Evolutionary conservation across 2,797 vertebrate species (phyloP).

Genomic region (Cryptoblepharus egeriae): DNA sequence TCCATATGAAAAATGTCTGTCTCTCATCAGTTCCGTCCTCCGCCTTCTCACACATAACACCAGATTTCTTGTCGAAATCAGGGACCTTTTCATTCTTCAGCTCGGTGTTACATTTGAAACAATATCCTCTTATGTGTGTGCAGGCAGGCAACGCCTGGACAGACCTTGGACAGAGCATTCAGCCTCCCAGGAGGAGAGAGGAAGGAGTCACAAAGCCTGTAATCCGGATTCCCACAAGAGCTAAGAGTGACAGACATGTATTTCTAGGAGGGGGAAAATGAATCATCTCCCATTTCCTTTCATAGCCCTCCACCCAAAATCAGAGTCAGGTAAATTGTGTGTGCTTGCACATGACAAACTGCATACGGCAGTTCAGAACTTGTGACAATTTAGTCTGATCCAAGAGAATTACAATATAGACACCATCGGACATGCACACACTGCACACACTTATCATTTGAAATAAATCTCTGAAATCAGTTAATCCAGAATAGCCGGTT

Average conservation of each 20-base stretch:
- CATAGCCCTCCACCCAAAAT: neutral
- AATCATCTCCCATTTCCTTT: neutral
- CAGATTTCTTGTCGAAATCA: neutral
- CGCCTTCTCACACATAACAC: neutral
- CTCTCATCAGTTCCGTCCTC: neutral
- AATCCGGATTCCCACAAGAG: neutral
- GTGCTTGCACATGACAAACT: neutral
- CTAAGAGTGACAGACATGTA: too few relatives aligned
- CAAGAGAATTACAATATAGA: neutral
- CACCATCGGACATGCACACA: neutral
- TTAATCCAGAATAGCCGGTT: constrained; percentile 2
- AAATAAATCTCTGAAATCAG: neutral
- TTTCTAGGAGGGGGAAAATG: neutral
- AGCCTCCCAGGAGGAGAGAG: neutral
- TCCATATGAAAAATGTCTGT: too few relatives aligned
- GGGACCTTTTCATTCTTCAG: neutral
- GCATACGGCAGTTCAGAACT: neutral
- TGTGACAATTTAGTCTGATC: neutral
- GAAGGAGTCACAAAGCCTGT: neutral
- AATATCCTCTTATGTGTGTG: neutral
- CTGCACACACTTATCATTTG: neutral
- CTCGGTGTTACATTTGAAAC: neutral
- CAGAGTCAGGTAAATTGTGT: neutral
- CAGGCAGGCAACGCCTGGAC: neutral
- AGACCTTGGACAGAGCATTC: constrained; percentile 64